A percentile compares a stretch with the other conserved stretches of the same genome.
Evolutionary conservation across 2,888 invertebrate genomes (phyloP).

Genomic region (Ichneumoninae sp.): DNA sequence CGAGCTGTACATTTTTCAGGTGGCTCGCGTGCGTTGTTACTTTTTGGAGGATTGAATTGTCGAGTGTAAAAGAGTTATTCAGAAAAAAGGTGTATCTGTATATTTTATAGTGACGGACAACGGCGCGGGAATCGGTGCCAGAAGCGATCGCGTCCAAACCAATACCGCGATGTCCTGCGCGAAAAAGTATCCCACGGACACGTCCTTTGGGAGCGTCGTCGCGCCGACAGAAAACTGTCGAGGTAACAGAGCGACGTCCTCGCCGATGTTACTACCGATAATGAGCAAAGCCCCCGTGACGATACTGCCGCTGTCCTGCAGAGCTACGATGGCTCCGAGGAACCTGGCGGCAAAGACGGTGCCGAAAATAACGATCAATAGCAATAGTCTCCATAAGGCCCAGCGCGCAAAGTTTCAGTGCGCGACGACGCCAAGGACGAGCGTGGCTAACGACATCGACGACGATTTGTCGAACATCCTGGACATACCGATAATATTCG

Average conservation of each 20-base stretch:
- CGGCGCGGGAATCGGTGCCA: constrained; percentile 67
- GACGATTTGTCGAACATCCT: constrained; percentile 86
- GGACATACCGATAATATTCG: constrained; percentile 89
- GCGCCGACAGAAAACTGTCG: constrained; percentile 75
- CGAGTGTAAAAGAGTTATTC: constrained; percentile 59
- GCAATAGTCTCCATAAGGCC: constrained; percentile 66
- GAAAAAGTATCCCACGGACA: constrained; percentile 71
- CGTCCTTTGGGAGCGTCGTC: constrained; percentile 73
- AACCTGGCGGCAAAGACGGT: constrained; percentile 70
- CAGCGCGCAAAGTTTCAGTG: constrained; percentile 65
- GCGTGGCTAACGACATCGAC: constrained; percentile 72
- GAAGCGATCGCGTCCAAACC: constrained; percentile 65
- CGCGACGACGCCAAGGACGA: constrained; percentile 67
- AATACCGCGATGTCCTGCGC: constrained; percentile 54
- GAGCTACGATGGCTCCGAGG: constrained; percentile 72
- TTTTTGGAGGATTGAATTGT: constrained; percentile 30
- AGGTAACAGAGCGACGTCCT: constrained; percentile 64
- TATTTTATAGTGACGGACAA: constrained; percentile 79
- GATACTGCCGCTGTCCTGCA: constrained; percentile 74
- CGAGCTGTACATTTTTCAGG: constrained; percentile 29
- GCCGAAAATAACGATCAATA: constrained; percentile 79
- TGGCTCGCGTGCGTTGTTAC: constrained; percentile 28
- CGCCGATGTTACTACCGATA: constrained; percentile 73
- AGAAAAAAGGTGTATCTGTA: constrained; percentile 71
- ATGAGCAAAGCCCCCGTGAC: constrained; percentile 72